A percentile compares a stretch with the other conserved stretches of the same genome.
Evolutionary conservation across 1,140 invertebrate genomes (phyloP).

Genomic region (Lethrus apterus): DNA sequence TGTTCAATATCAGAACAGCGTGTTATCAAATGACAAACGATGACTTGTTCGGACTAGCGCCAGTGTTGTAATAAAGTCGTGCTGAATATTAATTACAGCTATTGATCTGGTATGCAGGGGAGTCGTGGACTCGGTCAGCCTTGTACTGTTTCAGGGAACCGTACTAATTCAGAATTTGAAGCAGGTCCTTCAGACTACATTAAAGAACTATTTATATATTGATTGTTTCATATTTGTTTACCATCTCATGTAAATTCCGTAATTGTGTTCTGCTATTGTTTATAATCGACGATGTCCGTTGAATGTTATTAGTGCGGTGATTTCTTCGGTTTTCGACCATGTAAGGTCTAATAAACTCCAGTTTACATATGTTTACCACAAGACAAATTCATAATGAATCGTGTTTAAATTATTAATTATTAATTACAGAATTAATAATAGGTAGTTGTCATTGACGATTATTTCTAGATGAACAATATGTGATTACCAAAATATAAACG

Average conservation of each 20-base stretch:
- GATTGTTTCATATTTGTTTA: too few species aligned
- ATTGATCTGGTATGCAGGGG: conserved; percentile 12
- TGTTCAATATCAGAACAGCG: conserved; percentile 13
- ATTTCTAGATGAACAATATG: too few species aligned
- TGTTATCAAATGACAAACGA: conserved; percentile 17
- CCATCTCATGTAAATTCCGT: conserved; percentile 3
- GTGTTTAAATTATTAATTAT: too few species aligned
- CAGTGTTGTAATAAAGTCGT: conserved; percentile 11
- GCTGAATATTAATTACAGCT: conserved; percentile 12
- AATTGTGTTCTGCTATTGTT: not conserved
- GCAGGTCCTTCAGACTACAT: not conserved
- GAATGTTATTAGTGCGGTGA: not conserved
- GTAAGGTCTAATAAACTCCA: too few species aligned
- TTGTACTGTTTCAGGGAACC: conserved; percentile 12
- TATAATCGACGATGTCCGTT: conserved; percentile 3
- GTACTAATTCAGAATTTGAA: conserved; percentile 10
- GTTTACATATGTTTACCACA: too few species aligned
- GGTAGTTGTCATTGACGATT: too few species aligned
- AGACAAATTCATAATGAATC: too few species aligned
- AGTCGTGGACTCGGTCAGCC: not conserved
- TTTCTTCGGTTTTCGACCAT: too few species aligned
- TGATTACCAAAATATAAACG: too few species aligned
- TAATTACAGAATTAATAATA: too few species aligned
- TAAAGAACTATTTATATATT: too few species aligned
- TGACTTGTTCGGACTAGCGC: conserved; percentile 12